phyloP scores from a whole-genome alignment of 2,888 invertebrate species.

The Stenodera caucasica region DNA sequence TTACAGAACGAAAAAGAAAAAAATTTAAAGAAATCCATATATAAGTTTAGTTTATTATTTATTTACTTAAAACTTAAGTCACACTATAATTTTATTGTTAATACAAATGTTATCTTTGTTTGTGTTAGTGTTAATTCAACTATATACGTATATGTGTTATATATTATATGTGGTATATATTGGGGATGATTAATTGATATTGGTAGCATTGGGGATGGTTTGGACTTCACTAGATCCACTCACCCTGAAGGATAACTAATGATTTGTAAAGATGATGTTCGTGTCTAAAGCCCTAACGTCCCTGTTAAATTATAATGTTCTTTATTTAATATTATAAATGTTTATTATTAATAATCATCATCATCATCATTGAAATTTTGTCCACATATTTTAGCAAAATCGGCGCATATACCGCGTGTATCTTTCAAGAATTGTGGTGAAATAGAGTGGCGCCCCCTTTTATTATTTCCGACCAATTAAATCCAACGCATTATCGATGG shows the following conservation, averaged over 20 bases:
- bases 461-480: no score
- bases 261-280: slow-evolving; percentile 54
- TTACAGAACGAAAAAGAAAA: no score
- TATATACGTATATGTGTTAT: neutral
- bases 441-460: no score
- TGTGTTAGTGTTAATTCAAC: no score
- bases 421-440: no score
- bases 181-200: slow-evolving; percentile 52
- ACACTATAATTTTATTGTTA: no score
- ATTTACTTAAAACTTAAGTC: no score
- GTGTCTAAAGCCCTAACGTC: slow-evolving; percentile 45
- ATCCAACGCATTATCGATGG: neutral
- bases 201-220: slow-evolving; percentile 36
- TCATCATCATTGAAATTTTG: no score
- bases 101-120: no score
- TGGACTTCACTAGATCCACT: slow-evolving; percentile 38
- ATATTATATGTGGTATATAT: slow-evolving; percentile 47
- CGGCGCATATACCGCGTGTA: no score
- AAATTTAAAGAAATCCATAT: slow-evolving; percentile 4
- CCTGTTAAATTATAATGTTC: slow-evolving; percentile 34
- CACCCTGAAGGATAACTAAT: slow-evolving; percentile 54
- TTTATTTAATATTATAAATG: slow-evolving; percentile 19
- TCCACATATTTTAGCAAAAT: no score
- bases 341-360: slow-evolving; percentile 27
- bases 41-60: neutral